Conservation (phyloP, 2,888 invertebrate genomes). For the Epsilonema sp. region DNA sequence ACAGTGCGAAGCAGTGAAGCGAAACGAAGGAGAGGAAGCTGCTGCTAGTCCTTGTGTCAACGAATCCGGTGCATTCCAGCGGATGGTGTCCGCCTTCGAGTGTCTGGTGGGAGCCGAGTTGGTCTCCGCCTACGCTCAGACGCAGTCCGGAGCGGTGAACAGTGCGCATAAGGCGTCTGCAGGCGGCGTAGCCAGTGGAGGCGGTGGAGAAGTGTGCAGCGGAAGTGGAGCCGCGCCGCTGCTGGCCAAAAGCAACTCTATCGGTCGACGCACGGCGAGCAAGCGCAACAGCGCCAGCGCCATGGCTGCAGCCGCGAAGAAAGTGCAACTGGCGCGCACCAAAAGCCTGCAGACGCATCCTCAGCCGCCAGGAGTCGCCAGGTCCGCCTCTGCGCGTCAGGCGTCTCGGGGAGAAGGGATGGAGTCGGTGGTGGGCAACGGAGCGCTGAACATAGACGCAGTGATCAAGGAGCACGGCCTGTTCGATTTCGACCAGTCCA, state of each 20-base stretch:
- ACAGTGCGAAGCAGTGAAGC: no score
- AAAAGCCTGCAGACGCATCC: no score
- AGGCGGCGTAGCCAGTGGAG: slow-evolving; percentile 6
- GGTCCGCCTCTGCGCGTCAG: slow-evolving; percentile 2
- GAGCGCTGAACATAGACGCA: slow-evolving; percentile 2
- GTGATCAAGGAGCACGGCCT: slow-evolving; percentile 1
- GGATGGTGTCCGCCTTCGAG: slow-evolving; percentile 31
- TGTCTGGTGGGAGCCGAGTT: slow-evolving; percentile 53
- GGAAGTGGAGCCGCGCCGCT: no score
- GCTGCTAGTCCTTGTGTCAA: no score
- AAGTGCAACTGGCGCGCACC: no score
- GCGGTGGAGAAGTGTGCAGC: slow-evolving; percentile 46
- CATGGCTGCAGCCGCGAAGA: slow-evolving; percentile 5
- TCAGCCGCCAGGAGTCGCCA: slow-evolving; percentile 13
- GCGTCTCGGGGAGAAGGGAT: not conserved
- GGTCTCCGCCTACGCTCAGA: slow-evolving; percentile 28
- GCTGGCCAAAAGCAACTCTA: no score
- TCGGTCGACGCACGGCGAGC: no score
- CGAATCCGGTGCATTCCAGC: slow-evolving; percentile 15
- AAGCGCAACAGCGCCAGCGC: slow-evolving; percentile 4
- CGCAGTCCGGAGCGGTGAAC: not conserved
- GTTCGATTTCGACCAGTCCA: not conserved
- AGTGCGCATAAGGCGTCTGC: not conserved
- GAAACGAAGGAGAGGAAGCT: no score
- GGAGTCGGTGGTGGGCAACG: not conserved